Conservation (phyloP, 2,113 vertebrate species). For the Atractosteus spatula region DNA sequence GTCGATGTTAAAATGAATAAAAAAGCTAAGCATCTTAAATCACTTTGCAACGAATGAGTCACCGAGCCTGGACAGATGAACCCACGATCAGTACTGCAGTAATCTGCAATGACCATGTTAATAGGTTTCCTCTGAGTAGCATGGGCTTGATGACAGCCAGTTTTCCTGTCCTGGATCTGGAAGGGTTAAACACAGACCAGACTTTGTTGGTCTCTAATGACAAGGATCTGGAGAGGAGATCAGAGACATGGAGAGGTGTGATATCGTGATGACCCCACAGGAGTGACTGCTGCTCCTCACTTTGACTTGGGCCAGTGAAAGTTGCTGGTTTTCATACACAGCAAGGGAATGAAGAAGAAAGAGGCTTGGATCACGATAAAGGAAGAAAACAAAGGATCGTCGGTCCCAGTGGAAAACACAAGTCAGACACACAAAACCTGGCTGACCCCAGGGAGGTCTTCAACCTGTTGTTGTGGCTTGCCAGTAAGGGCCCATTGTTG, state of each 20-base stretch:
- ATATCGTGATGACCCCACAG: constrained; percentile 56
- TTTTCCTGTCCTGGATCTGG: constrained; percentile 52
- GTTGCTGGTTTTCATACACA: constrained; percentile 36
- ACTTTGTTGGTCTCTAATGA: constrained; percentile 60
- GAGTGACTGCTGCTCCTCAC: constrained; percentile 46
- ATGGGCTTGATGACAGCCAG: constrained; percentile 49
- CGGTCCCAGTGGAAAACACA: neutral
- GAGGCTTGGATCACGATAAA: constrained; percentile 25
- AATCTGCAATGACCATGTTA: too few species aligned
- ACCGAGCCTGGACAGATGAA: too few species aligned
- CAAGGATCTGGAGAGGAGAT: constrained; percentile 58
- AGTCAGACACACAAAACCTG: constrained; percentile 21
- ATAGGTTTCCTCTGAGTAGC: neutral
- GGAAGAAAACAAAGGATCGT: constrained; percentile 3
- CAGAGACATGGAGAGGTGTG: constrained; percentile 42
- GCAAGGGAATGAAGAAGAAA: constrained; percentile 23
- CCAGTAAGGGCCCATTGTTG: constrained; percentile 33
- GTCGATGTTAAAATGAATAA: too few species aligned
- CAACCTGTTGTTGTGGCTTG: constrained; percentile 38
- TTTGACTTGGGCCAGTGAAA: constrained; percentile 48
- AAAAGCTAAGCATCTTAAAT: too few species aligned
- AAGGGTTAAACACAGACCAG: constrained; percentile 49
- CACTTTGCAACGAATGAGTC: too few species aligned
- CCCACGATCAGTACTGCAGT: too few species aligned
- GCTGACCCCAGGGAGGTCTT: constrained; percentile 6